Percentiles rank a stretch among this genome's conserved stretches.
Conservation (phyloP, 2,888 invertebrate species). For the Pegoplata infirma region DNA sequence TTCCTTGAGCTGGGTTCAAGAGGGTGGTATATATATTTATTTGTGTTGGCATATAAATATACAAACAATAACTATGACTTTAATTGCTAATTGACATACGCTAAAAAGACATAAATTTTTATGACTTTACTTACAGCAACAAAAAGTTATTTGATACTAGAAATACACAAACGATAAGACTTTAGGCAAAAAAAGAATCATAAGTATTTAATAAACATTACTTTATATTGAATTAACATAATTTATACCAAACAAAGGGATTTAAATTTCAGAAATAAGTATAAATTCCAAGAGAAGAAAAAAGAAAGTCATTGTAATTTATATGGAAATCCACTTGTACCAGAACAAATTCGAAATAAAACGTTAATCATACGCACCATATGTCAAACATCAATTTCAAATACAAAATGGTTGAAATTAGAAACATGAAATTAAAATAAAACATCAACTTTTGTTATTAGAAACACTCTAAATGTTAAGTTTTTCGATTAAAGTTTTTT, state of each 20-base stretch:
- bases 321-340: slow-evolving; percentile 41
- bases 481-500: neutral
- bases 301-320: slow-evolving; percentile 44
- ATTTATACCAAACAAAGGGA: slow-evolving; percentile 49
- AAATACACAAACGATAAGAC: neutral
- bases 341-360: slow-evolving; percentile 36
- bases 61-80: slow-evolving; percentile 40
- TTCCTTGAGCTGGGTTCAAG: neutral
- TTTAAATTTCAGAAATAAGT: slow-evolving; percentile 12
- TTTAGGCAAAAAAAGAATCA: neutral
- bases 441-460: neutral
- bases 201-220: slow-evolving; percentile 41
- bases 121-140: slow-evolving; percentile 46
- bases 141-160: neutral
- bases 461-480: neutral
- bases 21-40: neutral
- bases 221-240: slow-evolving; percentile 32
- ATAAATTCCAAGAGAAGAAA: too few species aligned
- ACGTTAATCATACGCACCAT: slow-evolving; percentile 54
- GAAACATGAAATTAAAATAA: neutral
- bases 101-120: slow-evolving; percentile 48
- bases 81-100: slow-evolving; percentile 53
- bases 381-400: slow-evolving; percentile 25
- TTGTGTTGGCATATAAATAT: too few species aligned
- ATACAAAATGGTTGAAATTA: neutral